Percentiles rank a stretch among this genome's conserved stretches.
Conservation (phyloP, 2,888 invertebrate species). For the Aspidapion aeneum region DNA sequence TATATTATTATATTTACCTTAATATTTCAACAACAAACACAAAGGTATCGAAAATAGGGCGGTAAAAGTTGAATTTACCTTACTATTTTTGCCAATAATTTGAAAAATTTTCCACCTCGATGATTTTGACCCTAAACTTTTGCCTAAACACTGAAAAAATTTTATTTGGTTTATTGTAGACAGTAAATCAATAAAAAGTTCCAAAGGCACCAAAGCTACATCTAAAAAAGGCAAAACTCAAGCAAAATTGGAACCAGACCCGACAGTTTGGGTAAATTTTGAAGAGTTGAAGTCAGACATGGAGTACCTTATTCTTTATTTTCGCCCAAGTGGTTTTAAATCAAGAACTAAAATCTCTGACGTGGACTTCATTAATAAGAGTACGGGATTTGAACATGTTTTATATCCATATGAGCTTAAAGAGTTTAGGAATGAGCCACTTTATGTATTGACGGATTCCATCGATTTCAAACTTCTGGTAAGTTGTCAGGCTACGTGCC, state of each 20-base stretch:
- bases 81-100: too few species aligned
- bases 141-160: too few species aligned
- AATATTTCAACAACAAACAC: too few species aligned
- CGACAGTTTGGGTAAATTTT: constrained; percentile 40
- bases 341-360: constrained; percentile 34
- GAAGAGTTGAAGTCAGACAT: constrained; percentile 33
- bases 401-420: constrained; percentile 27
- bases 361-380: constrained; percentile 17
- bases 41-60: too few species aligned
- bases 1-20: too few species aligned
- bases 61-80: too few species aligned
- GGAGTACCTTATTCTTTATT: constrained; percentile 35
- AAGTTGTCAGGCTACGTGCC: neutral
- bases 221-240: constrained; percentile 8
- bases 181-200: constrained; percentile 20
- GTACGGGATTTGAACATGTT: constrained; percentile 18
- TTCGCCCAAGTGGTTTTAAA: constrained; percentile 37
- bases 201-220: constrained; percentile 17
- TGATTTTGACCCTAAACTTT: too few species aligned
- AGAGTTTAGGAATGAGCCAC: constrained; percentile 37
- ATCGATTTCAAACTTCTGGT: constrained; percentile 37
- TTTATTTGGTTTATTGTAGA: too few species aligned
- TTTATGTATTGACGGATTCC: constrained; percentile 41
- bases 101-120: too few species aligned
- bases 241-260: constrained; percentile 27